phyloP scores from a whole-genome alignment of 2,113 vertebrate genomes.

The Atherinomorus stipes region DNA sequence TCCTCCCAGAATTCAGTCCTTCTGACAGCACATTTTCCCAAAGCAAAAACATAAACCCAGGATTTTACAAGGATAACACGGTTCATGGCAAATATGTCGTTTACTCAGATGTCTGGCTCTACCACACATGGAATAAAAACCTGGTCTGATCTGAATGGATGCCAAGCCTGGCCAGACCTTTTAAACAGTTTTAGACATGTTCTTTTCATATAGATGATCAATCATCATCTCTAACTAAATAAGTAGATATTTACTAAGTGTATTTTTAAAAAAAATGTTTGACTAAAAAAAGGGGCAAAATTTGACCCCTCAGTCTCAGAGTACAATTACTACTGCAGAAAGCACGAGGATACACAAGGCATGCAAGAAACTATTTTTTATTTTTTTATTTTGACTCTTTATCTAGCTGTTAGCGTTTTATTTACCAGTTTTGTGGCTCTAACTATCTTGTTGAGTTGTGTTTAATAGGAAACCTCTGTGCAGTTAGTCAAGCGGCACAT shows the following conservation, averaged over 20 bases:
- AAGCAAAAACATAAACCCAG: constrained; percentile 63
- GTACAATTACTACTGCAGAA: background rate
- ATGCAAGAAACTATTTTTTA: background rate
- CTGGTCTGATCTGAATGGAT: constrained; percentile 41
- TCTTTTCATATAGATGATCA: background rate
- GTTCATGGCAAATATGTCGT: constrained; percentile 72
- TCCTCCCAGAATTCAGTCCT: constrained; percentile 27
- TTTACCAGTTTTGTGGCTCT: constrained; percentile 4
- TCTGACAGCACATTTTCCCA: constrained; percentile 56
- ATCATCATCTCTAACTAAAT: too few relatives aligned
- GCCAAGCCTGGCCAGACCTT: constrained; percentile 32
- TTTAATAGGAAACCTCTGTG: constrained; percentile 28
- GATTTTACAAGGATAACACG: constrained; percentile 73
- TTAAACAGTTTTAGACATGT: background rate
- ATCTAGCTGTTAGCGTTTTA: background rate
- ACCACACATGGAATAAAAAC: constrained; percentile 66
- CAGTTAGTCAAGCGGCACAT: background rate
- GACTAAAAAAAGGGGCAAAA: too few relatives aligned
- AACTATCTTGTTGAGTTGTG: background rate
- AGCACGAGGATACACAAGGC: background rate
- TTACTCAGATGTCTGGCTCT: constrained; percentile 68
- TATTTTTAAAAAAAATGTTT: too few relatives aligned
- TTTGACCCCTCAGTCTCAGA: too few relatives aligned
- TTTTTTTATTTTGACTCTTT: background rate
- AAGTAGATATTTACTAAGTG: too few relatives aligned